Conservation (phyloP, 2,113 vertebrate species). For the Corythaeola cristata region DNA sequence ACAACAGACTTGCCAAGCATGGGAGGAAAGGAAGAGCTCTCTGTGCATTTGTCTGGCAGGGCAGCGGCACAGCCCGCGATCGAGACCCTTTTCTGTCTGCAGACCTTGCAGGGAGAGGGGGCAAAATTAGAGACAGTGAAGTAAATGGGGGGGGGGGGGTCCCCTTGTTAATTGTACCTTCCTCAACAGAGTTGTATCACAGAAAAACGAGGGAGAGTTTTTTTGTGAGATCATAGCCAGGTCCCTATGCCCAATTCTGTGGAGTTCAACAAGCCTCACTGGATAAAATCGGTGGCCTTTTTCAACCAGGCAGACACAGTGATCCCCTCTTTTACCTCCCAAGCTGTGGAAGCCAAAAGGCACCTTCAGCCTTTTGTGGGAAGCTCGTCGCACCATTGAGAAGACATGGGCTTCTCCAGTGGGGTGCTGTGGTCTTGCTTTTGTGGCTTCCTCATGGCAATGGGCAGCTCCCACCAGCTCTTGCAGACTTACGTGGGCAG, state of each 20-base stretch:
- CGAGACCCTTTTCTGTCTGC: background rate
- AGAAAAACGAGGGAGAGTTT: background rate
- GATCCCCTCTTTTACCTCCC: background rate
- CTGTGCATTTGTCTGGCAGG: background rate
- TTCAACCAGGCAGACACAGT: background rate
- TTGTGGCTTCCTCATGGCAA: background rate
- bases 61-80: background rate
- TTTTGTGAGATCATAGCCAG: background rate
- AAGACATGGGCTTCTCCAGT: accelerated
- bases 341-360: background rate
- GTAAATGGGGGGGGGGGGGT: background rate
- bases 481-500: background rate
- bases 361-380: background rate
- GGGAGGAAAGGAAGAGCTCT: background rate
- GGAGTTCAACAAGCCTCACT: background rate
- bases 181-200: background rate
- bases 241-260: background rate
- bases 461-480: background rate
- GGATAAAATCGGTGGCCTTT: background rate
- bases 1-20: background rate
- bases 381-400: background rate
- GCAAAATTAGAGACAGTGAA: background rate
- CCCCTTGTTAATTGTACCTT: background rate
- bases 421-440: background rate
- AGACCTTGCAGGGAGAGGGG: background rate